Conservation (phyloP, 30 jellyfish, hydroid and myxozoan genomes). For the Hydractinia echinata region DNA sequence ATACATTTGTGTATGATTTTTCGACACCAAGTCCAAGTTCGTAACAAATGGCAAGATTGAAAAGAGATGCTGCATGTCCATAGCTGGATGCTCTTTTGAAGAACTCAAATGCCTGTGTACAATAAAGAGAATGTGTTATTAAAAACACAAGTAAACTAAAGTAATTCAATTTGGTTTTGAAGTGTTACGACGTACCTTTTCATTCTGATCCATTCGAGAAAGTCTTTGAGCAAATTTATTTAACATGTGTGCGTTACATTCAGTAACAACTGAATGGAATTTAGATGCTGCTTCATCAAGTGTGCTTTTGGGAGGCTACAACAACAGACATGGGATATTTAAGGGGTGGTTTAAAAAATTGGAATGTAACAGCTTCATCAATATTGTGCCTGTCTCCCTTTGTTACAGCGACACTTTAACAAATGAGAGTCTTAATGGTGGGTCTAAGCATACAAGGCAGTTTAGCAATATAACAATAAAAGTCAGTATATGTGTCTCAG, state of each 20-base stretch:
- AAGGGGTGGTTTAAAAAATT: background rate
- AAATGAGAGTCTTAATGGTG: too few relatives aligned
- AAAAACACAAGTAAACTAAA: background rate
- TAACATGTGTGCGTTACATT: constrained; percentile 9
- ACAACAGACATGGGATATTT: background rate
- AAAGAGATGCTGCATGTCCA: constrained; percentile 10
- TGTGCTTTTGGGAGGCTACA: background rate
- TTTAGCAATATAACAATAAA: too few relatives aligned
- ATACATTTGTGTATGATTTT: constrained; percentile 16
- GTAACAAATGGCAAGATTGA: constrained; percentile 24
- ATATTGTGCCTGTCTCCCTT: too few relatives aligned
- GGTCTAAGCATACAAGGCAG: too few relatives aligned
- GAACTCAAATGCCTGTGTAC: constrained; percentile 18
- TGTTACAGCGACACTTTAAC: too few relatives aligned
- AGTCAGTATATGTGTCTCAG: too few relatives aligned
- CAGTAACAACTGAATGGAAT: background rate
- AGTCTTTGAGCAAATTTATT: constrained; percentile 12
- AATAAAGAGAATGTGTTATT: background rate
- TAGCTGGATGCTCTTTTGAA: constrained; percentile 14
- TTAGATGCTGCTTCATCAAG: background rate
- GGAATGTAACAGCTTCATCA: background rate
- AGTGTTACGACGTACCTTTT: constrained; percentile 1
- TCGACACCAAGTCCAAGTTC: constrained; percentile 27
- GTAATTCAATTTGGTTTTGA: background rate
- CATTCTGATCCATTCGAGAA: background rate